Evolutionary conservation across 1,140 invertebrate genomes (phyloP), one percentile per base, ranked within the genome.

Genomic region (Apis laboriosa): DNA sequence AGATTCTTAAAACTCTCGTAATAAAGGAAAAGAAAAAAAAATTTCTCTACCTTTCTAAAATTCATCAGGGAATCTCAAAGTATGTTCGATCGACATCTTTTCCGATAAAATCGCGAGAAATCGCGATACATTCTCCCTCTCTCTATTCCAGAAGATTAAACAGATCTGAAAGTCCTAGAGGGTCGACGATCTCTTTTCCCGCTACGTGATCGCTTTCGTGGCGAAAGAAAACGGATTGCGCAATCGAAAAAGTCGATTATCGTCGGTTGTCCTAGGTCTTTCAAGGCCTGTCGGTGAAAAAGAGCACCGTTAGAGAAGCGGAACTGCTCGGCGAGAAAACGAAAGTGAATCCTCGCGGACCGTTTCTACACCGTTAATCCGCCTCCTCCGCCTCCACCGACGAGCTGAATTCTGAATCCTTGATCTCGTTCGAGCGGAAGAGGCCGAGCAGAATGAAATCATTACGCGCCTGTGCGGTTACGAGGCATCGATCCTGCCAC

Each of bases 231-330:
- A 28, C 56, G 66, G 28, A n/a, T 70, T 71, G 77, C 67, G n/a
- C 66, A 49, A 77, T 21, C 49, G 34, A 28, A 64, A 71, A 83
- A 60, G 9, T 83, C 75, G 58, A 71, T 63, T 61, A 71, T 71
- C 51, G 51, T 49, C 8, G 34, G 15, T 83, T 77, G 67, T 55
- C 81, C 75, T 70, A 78, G 81, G 81, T 78, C 75, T 63, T 71
- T 64, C 67, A 83, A 83, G 75, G 80, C 67, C 66, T 53, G 13
- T 9, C 17, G 53, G n/a, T 63, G 24, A 63, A 66, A 76, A 67
- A 58, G 28, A 24, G n/a, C 15, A 68, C 81, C 81, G 81, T 83
- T 83, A 78, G 81, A 64, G 17, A 17, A 49, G 51, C 79, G 53
- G 72, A 74, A 43, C 17, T n/a, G 67, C 53, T 68, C 64, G 76